Base-by-base conservation (phyloP, 2,797 vertebrate species). In the Channa striata region DNA sequence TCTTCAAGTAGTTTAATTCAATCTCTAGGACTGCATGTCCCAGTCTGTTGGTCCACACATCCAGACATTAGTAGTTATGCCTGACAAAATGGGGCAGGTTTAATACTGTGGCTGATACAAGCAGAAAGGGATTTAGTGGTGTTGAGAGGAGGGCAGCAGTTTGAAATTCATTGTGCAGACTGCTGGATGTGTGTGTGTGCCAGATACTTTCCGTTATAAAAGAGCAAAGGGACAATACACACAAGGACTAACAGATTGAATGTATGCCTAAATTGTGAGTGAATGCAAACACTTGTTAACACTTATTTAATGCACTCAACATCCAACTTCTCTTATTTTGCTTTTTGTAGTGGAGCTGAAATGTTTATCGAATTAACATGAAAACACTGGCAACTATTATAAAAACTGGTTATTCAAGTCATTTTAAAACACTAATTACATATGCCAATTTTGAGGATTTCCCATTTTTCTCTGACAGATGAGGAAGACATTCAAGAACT, bases 11-110 rank as follows among this genome's bases (percentile, higher is more conserved):
- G 69, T 85, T 86, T 81, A 80, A 86, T 71, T 71, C 74, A 48
- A 59, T 82, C 50, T 34, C 79, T 63, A 4, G 13, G 37, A 64
- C 13, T 42, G 23, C 59, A 57, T 74, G 56, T 61, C 46, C 46
- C 9, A 17, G 57, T 61, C 65, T 53, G 49, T 59, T 17, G 17
- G 50, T 56, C 60, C 54, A 16, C 30, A 40, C 11, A 25, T 68
- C 54, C 68, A 87, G 76, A 83, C 68, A 33, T 43, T 40, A 67
- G 52, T 70, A 70, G 60, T 21, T 46, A 66, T 39, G 80, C 50
- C 40, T 65, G 83, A 72, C 74, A 76, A 91, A 93, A 91, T 90
- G 83, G 90, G 91, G 88, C 89, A 89, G 72, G 80, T 89, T 83
- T 90, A 91, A 91, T 88, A 64, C 82, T 33, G 68, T 62, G 71